Base-by-base conservation (phyloP, 2,888 invertebrate species). In the Caenorhabditis sp. region DNA sequence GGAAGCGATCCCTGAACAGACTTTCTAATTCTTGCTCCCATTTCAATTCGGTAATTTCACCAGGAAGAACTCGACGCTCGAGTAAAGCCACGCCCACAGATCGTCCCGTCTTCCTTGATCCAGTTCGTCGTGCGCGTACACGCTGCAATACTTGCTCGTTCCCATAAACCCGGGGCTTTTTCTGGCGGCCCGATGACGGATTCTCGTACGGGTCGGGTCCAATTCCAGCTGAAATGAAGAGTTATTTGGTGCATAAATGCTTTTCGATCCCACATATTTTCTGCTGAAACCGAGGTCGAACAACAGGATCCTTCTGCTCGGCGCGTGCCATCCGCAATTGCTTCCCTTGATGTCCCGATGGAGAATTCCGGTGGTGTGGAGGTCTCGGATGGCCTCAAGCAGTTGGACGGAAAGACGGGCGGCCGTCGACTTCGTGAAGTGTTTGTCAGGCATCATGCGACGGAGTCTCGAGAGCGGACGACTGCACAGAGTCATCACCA, bases 51-150 rank as follows among this genome's bases (percentile, higher is more conserved):
- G n/a, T n/a, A n/a, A n/a, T n/a, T n/a, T n/a, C 1, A 63, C 63
- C n/a, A 70, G 48, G 48, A 85, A 78, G 45, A 86, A 78, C 55
- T 86, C 86, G 58, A 83, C 81, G 24, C 78, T 43, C 79, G 83
- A 82, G 59, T 83, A 86, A 30, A 86, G 76, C 82, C 83, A 85
- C 53, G 81, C 77, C 85, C 85, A 86, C 41, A 85, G 70, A 68
- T 86, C 86, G 58, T 86, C 86, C 2, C 82, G 72, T 22, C 86
- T 73, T 37, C 85, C 80, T 68, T 86, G 86, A 24, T 86, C 86
- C 55, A 55, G 26, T 11, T 83, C 78, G 2, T 77, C 70, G 45
- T 83, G 83, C 20, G 61, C 80, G 50, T 46, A 50, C 6, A 63
- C 17, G 48, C 78, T 73, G 46, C 83, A 83, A 39, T 84, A 85